Evolutionary conservation across 2,113 vertebrate species (phyloP).

Genomic region (Etheostoma spectabile): DNA sequence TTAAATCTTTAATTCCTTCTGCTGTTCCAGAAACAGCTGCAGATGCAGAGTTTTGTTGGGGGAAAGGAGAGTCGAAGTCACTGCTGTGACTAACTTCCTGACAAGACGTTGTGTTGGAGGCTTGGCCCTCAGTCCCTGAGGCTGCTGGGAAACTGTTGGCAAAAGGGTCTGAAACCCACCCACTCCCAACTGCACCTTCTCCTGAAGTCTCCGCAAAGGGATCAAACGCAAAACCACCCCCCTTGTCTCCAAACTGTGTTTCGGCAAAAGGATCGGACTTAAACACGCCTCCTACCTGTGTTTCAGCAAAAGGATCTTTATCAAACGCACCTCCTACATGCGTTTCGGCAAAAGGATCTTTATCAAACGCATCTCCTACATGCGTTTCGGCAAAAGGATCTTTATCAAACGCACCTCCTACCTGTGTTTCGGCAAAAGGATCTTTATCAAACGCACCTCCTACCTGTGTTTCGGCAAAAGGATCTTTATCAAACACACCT

Average conservation of each 20-base stretch:
- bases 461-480: constrained; percentile 4
- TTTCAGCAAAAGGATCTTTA: constrained; percentile 9
- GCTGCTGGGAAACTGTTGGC: constrained; percentile 71
- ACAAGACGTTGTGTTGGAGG: constrained; percentile 70
- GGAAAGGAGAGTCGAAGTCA: constrained; percentile 74
- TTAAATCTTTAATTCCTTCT: constrained; percentile 59
- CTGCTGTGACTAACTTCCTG: constrained; percentile 77
- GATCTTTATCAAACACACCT: constrained; percentile 24
- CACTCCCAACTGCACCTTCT: constrained; percentile 21
- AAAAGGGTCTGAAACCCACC: constrained; percentile 76
- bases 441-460: constrained; percentile 9
- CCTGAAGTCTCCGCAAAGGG: constrained; percentile 22
- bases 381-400: not conserved
- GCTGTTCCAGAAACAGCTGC: constrained; percentile 59
- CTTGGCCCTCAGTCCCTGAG: constrained; percentile 61
- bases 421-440: constrained; percentile 2
- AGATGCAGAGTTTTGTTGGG: constrained; percentile 64
- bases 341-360: constrained; percentile 11
- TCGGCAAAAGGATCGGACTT: not conserved
- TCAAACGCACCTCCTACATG: constrained; percentile 18
- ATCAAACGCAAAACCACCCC: constrained; percentile 10
- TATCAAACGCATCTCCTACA: constrained; percentile 24
- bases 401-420: not conserved
- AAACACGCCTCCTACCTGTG: constrained; percentile 4
- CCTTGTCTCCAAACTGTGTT: not conserved